Percentiles rank a stretch among this genome's conserved stretches.
Conservation (phyloP, 2,113 vertebrate genomes). For the Pangasianodon hypophthalmus region DNA sequence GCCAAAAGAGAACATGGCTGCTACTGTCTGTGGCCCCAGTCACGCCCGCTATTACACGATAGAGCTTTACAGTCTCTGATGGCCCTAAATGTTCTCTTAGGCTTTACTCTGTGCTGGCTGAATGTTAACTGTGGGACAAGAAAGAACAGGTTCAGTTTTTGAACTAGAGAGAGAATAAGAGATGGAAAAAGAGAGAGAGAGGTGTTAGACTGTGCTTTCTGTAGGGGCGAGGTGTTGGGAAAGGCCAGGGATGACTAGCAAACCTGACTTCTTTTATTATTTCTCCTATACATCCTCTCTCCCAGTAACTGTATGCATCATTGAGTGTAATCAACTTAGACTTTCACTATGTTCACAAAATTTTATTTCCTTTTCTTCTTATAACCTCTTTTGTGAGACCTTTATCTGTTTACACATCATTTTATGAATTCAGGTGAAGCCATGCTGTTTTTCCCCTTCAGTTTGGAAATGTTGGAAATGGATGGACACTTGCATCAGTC, state of each 20-base stretch:
- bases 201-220: background rate
- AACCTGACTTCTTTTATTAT: background rate
- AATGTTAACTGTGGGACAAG: background rate
- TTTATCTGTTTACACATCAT: background rate
- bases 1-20: conserved; percentile 31
- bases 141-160: conserved; percentile 19
- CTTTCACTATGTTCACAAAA: background rate
- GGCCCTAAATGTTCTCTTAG: background rate
- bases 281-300: background rate
- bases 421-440: background rate
- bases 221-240: background rate
- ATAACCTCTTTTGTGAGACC: background rate
- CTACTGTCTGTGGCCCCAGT: background rate
- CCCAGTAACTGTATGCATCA: background rate
- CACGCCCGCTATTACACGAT: conserved; percentile 10
- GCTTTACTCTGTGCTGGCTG: background rate
- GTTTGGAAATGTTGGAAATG: background rate
- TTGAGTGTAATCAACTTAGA: background rate
- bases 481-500: background rate
- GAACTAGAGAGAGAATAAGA: background rate
- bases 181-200: background rate
- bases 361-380: background rate
- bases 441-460: background rate
- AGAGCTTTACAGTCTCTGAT: background rate
- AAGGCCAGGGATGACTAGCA: background rate